Evolutionary conservation across 2,113 vertebrate species (phyloP).

Genomic region (Hiodon alosoides): DNA sequence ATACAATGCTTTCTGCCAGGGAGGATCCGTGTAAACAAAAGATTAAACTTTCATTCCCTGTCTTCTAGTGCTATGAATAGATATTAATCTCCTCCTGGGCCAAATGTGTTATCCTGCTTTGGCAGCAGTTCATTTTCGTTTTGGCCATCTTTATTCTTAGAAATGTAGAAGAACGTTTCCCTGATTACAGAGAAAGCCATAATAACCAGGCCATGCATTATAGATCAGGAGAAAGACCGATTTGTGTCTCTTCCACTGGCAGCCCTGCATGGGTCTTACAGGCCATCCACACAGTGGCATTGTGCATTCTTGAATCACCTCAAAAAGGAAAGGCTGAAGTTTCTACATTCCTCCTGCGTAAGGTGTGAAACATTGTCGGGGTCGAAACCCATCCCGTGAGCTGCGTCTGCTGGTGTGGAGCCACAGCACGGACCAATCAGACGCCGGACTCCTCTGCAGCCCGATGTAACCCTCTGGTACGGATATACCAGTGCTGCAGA

Average conservation of each 20-base stretch:
- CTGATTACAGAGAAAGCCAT: background rate
- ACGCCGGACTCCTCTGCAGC: background rate
- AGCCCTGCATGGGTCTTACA: background rate
- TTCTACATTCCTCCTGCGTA: too few species aligned
- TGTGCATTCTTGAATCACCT: too few species aligned
- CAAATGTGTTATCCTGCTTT: background rate
- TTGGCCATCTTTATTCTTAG: background rate
- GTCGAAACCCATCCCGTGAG: too few species aligned
- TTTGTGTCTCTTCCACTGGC: too few species aligned
- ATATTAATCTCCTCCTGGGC: conserved; percentile 13
- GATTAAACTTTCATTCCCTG: conserved; percentile 35
- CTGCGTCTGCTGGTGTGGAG: too few species aligned
- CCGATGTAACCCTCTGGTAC: background rate
- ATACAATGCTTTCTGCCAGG: conserved; percentile 24
- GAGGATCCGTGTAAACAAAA: conserved; percentile 42
- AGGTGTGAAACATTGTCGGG: too few species aligned
- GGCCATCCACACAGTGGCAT: background rate
- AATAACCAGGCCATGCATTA: background rate
- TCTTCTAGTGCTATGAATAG: conserved; percentile 21
- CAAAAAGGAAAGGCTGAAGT: too few species aligned
- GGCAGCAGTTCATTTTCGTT: background rate
- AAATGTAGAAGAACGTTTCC: background rate
- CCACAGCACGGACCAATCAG: background rate
- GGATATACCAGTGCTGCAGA: background rate
- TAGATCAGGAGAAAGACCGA: background rate